Conservation (phyloP, 2,888 invertebrate species). For the Chironomus tentans region DNA sequence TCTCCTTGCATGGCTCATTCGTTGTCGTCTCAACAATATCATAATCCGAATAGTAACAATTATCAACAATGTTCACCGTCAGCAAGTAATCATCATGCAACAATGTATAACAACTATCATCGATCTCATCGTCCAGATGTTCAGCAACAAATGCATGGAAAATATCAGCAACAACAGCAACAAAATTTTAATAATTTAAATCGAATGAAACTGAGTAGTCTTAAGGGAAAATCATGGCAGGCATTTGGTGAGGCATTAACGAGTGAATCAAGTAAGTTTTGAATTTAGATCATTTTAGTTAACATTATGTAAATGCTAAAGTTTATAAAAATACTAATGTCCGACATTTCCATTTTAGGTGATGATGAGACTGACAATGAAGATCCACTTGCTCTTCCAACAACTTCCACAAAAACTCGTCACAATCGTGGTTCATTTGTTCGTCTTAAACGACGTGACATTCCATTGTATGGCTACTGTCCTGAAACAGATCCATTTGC, state of each 20-base stretch:
- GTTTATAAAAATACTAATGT: no score
- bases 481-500: constrained; percentile 68
- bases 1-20: constrained; percentile 6
- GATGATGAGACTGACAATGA: constrained; percentile 18
- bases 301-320: no score
- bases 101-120: not conserved
- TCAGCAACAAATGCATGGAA: not conserved
- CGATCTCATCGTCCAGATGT: not conserved
- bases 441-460: constrained; percentile 51
- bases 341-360: no score
- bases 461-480: constrained; percentile 67
- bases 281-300: no score
- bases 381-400: not conserved
- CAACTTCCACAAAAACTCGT: not conserved
- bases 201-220: not conserved
- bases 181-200: not conserved
- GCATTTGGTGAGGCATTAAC: not conserved
- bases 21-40: not conserved
- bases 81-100: not conserved
- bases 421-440: constrained; percentile 41
- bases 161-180: not conserved
- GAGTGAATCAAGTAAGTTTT: constrained; percentile 8
- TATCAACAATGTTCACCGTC: constrained; percentile 7
- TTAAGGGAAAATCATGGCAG: constrained; percentile 20
- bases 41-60: not conserved